Base-by-base conservation (phyloP, 2,888 invertebrate species). In the Mongoloraphidia duomilia region DNA sequence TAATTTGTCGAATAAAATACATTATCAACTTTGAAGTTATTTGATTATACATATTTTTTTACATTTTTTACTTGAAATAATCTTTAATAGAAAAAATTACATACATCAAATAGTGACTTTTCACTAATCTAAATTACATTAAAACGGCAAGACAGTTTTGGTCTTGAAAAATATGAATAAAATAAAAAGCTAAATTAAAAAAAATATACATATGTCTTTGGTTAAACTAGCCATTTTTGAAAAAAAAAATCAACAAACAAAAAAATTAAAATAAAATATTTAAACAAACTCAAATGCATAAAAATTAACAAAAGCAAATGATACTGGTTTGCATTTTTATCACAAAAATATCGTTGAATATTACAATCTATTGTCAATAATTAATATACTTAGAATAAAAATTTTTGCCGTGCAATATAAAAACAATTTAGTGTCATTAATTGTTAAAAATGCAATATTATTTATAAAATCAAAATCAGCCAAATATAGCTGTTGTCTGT, bases 191-290 rank as follows among this genome's bases (percentile, higher is more conserved):
- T 42, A 42, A 33, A 42, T 42, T 42, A 42, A 42, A 42, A 42
- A 42, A 33, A 42, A 42, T 42, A 33, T 42, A 42, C 42, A 42
- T 42, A 9, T 5, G 17, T 68, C 68, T 68, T 68, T 68, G 68
- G 68, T 67, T 64, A 64, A 62, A 65, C 68, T 67, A 68, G 68
- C 68, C 67, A 65, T 60, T 59, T 59, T 58, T 55, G 58, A 61
- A 57, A 58, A 59, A 56, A 56, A 36, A 39, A 38, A 38, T 38
- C 10, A 39, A 12, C 12, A 14, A 39, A 14, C 40, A 10, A 14
- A 9, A 14, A 39, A 14, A 14, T 12, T 39, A 14, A 39, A 39
- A 14, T 39, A 14, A 39, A 39, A 39, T 39, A 14, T 14, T 14
- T 11, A n/a, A 12, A 14, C 17, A 26, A 26, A 26, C 26, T 26